These are phyloP conservation scores for Crenuchus spilurus DNA, from an alignment of 2,797 vertebrate genomes.

Conservation along the genomic window DNA sequence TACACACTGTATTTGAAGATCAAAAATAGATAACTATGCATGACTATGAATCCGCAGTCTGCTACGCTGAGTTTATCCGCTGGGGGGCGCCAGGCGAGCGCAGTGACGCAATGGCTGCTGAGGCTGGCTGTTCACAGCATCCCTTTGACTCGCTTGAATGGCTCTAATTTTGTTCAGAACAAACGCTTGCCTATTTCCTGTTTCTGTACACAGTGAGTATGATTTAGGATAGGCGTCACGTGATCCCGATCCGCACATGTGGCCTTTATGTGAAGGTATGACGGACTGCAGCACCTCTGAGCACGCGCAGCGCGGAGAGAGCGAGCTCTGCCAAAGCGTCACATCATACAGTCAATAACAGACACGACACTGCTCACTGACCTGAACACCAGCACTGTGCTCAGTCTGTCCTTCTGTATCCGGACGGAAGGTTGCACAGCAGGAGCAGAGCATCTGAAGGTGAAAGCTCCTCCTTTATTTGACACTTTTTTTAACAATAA, in stretches of 20 bases:
- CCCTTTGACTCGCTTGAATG: no score
- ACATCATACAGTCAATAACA: no score
- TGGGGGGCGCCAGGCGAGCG: background rate
- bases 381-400: no score
- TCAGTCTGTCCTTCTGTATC: background rate
- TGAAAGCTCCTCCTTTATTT: slow-evolving; percentile 56
- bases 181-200: background rate
- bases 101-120: slow-evolving; percentile 10
- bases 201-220: background rate
- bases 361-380: no score
- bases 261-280: background rate
- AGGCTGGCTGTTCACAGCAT: background rate
- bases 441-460: slow-evolving; percentile 58
- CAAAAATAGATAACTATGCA: no score
- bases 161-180: no score
- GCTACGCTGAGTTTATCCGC: background rate
- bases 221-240: no score
- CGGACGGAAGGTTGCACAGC: slow-evolving; percentile 16
- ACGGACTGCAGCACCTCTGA: background rate
- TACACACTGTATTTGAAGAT: no score
- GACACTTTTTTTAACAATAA: no score
- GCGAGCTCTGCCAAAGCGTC: no score
- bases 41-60: background rate
- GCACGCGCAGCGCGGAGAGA: background rate
- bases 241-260: no score